Conservation (phyloP, 2,888 invertebrate species). For the Microctonus aethiopoides region DNA sequence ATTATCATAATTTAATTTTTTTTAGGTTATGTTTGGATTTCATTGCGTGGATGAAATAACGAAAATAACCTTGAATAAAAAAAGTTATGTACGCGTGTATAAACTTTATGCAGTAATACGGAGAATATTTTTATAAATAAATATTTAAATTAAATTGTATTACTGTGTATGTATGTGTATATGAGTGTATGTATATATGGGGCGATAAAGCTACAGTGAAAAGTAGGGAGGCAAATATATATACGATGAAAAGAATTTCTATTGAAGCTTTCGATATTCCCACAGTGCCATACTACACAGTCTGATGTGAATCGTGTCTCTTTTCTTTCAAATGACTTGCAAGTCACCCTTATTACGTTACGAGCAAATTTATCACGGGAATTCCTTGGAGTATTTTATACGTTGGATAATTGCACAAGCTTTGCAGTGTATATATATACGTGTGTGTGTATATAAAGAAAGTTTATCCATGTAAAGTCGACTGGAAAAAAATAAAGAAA, state of each 20-base stretch:
- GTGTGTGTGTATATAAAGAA: not conserved
- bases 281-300: too few relatives aligned
- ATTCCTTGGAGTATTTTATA: conserved; percentile 62
- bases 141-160: not conserved
- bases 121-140: too few relatives aligned
- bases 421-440: not conserved
- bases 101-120: not conserved
- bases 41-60: too few relatives aligned
- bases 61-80: not conserved
- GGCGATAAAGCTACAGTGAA: not conserved
- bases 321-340: conserved; percentile 58
- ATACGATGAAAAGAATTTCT: not conserved
- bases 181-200: not conserved
- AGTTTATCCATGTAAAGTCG: too few relatives aligned
- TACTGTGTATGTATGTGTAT: too few relatives aligned
- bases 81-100: not conserved
- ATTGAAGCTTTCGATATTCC: not conserved
- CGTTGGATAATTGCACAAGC: conserved; percentile 52
- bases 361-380: conserved; percentile 58
- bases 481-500: too few relatives aligned
- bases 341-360: conserved; percentile 62
- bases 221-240: not conserved
- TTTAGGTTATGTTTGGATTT: too few relatives aligned
- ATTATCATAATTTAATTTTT: not conserved
- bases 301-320: not conserved